Conservation (phyloP, 2,888 invertebrate genomes). For the Panzeria rudis region DNA sequence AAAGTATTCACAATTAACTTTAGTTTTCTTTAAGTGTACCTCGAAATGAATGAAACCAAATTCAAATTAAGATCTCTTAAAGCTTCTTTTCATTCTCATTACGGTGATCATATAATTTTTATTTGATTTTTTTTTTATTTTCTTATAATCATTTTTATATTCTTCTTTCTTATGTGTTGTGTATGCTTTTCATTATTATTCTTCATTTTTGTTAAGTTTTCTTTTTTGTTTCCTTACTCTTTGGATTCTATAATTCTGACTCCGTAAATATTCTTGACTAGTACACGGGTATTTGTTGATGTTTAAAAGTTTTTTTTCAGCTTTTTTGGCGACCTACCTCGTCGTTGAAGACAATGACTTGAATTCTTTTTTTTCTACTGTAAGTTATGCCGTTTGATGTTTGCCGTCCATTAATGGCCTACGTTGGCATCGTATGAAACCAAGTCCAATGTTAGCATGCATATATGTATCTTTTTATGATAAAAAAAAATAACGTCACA, state of each 20-base stretch:
- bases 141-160: slow-evolving; percentile 26
- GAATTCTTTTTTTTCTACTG: slow-evolving; percentile 60
- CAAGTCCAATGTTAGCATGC: slow-evolving; percentile 41
- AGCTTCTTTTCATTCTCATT: slow-evolving; percentile 59
- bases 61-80: slow-evolving; percentile 64
- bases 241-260: slow-evolving; percentile 25
- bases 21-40: slow-evolving; percentile 42
- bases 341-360: slow-evolving; percentile 72
- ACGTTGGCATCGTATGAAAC: slow-evolving; percentile 49
- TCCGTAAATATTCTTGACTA: slow-evolving; percentile 49
- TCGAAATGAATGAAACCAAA: slow-evolving; percentile 49
- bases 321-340: slow-evolving; percentile 74
- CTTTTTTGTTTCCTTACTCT: slow-evolving; percentile 6
- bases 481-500: slow-evolving; percentile 39
- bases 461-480: not conserved
- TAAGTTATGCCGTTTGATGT: slow-evolving; percentile 74
- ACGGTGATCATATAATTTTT: slow-evolving; percentile 58
- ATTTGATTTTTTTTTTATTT: slow-evolving; percentile 28
- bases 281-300: slow-evolving; percentile 1
- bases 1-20: too few relatives aligned
- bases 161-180: slow-evolving; percentile 17
- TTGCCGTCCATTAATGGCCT: slow-evolving; percentile 73
- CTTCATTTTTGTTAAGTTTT: slow-evolving; percentile 37
- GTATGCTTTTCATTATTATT: slow-evolving; percentile 47
- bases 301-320: slow-evolving; percentile 40